Conservation (phyloP, 64 coral and sea anemone genomes). For the Acropora yongei region DNA sequence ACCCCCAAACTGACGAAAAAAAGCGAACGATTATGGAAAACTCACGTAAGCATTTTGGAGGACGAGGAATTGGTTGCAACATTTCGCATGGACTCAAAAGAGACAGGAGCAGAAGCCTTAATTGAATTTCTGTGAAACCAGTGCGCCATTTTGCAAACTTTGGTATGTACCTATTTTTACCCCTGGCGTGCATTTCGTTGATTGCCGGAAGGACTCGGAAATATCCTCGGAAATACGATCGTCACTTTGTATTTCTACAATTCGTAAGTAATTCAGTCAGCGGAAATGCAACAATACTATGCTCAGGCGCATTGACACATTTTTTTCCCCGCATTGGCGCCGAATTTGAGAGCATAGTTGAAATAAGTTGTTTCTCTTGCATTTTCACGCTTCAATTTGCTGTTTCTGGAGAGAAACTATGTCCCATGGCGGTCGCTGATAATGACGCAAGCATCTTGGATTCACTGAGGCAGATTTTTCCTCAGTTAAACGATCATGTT, state of each 20-base stretch:
- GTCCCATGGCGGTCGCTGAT: constrained; percentile 44
- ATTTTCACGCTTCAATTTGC: not conserved
- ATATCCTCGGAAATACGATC: too few species aligned
- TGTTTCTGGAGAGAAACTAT: not conserved
- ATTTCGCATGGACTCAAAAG: constrained; percentile 89
- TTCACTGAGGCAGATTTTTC: constrained; percentile 82
- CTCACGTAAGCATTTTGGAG: constrained; percentile 90
- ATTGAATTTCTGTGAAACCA: constrained; percentile 99
- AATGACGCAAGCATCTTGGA: constrained; percentile 58
- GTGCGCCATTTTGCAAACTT: constrained; percentile 81
- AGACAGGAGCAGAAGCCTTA: constrained; percentile 95
- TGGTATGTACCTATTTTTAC: constrained; percentile 20
- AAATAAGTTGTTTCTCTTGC: not conserved
- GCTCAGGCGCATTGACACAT: not conserved
- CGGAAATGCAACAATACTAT: not conserved
- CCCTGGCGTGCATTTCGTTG: too few species aligned
- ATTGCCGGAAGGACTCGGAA: not conserved
- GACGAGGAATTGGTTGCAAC: constrained; percentile 79
- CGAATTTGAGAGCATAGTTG: not conserved
- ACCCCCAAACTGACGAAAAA: not conserved
- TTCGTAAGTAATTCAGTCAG: not conserved
- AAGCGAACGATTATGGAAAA: not conserved
- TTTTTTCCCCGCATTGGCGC: not conserved
- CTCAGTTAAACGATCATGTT: constrained; percentile 54
- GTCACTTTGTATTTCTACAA: not conserved